Conservation (phyloP, 2,113 vertebrate species). For the Climacteris rufus region DNA sequence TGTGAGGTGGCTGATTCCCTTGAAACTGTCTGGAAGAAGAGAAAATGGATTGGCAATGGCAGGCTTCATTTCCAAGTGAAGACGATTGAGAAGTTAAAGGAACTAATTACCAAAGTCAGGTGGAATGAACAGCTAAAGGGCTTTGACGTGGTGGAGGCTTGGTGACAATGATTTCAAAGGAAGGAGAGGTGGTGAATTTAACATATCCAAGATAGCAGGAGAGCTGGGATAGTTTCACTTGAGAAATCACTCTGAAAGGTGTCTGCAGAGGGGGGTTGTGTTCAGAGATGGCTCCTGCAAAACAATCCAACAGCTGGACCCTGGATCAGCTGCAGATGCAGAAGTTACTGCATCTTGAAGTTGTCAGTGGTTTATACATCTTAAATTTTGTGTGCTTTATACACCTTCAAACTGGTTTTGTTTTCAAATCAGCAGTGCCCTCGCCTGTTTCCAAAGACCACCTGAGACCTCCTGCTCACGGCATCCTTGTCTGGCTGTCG, state of each 20-base stretch:
- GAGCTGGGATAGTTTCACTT: neutral
- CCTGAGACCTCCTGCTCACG: neutral
- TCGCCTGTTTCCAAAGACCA: neutral
- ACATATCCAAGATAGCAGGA: neutral
- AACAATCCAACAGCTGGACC: neutral
- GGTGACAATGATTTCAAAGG: neutral
- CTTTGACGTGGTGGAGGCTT: neutral
- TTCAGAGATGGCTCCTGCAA: neutral
- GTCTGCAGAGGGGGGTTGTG: neutral
- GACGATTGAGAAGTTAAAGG: neutral
- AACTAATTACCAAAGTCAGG: neutral
- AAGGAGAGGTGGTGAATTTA: neutral
- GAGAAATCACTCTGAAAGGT: neutral
- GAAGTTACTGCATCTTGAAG: neutral
- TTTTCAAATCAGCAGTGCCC: neutral
- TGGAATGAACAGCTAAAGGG: neutral
- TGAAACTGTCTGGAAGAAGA: neutral
- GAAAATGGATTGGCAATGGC: neutral
- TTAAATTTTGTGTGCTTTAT: neutral
- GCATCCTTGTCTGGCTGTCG: neutral
- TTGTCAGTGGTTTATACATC: neutral
- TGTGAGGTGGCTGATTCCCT: neutral
- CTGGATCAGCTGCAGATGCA: neutral
- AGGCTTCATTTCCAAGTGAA: neutral
- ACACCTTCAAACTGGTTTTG: neutral